Conservation (phyloP, 2,113 vertebrate genomes). For the Microcebus jonahi region DNA sequence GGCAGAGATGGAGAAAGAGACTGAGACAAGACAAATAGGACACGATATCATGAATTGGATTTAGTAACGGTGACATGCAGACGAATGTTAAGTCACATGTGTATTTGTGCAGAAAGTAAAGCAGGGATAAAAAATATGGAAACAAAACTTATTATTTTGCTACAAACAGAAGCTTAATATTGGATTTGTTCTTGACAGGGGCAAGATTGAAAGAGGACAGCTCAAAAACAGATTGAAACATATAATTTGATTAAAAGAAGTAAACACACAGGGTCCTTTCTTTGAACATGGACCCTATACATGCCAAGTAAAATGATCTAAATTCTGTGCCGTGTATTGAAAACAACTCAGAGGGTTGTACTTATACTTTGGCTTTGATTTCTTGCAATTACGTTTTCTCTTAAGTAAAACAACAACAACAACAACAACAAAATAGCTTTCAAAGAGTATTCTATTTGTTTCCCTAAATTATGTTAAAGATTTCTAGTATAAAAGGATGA, state of each 20-base stretch:
- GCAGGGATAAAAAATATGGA: not conserved
- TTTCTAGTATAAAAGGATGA: not conserved
- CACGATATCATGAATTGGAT: not conserved
- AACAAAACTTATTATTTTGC: not conserved
- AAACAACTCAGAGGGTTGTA: not conserved
- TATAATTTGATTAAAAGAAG: slow-evolving; percentile 2
- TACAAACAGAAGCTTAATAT: not conserved
- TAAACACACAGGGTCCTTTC: not conserved
- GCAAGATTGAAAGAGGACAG: not conserved
- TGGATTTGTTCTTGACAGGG: not conserved
- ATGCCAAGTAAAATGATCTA: not conserved
- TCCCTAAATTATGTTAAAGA: not conserved
- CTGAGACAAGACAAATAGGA: not conserved
- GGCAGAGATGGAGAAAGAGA: not conserved
- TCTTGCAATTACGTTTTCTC: slow-evolving; percentile 11
- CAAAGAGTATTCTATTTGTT: slow-evolving; percentile 31
- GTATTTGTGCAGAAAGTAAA: not conserved
- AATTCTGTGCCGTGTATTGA: not conserved
- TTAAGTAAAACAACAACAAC: slow-evolving; percentile 21
- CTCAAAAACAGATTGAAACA: not conserved
- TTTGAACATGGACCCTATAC: not conserved
- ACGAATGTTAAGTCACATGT: not conserved
- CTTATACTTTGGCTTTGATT: slow-evolving; percentile 44
- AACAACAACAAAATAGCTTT: not conserved
- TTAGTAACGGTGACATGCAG: not conserved